Percentiles rank a stretch among this genome's conserved stretches.
These are phyloP conservation scores for Rachycentron canadum DNA, from an alignment of 2,797 vertebrate genomes.

Conservation along the genomic window DNA sequence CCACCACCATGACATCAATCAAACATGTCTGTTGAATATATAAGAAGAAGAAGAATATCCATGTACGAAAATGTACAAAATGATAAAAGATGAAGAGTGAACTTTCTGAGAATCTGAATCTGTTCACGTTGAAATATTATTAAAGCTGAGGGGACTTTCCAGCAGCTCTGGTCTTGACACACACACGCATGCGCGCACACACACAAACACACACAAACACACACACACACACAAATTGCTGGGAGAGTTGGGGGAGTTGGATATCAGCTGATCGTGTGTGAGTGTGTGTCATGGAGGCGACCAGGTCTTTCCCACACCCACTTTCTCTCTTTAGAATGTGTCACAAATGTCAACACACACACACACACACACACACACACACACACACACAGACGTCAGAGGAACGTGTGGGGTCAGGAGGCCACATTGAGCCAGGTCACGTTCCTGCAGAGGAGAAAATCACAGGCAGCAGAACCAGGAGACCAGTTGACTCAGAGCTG, in stretches of 20 bases:
- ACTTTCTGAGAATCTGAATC: conserved; percentile 18
- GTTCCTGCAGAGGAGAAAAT: conserved; percentile 34
- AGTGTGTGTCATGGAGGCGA: conserved; percentile 38
- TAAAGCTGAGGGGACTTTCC: conserved; percentile 62
- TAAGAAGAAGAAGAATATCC: no score
- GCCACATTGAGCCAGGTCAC: conserved; percentile 35
- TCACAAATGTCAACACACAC: conserved; percentile 57
- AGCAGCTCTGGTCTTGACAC: conserved; percentile 21
- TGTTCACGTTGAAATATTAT: conserved; percentile 28
- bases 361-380: conserved; percentile 31
- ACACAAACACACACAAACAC: conserved; percentile 30
- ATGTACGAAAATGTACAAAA: not conserved
- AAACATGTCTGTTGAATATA: no score
- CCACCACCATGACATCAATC: no score
- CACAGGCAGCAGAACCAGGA: conserved; percentile 2
- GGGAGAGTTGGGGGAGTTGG: conserved; percentile 73
- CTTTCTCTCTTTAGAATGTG: conserved; percentile 66
- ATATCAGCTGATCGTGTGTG: conserved; percentile 66
- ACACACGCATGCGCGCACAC: conserved; percentile 31
- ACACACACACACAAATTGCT: conserved; percentile 32
- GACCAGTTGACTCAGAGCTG: not conserved
- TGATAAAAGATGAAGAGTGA: not conserved
- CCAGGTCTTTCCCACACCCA: conserved; percentile 74
- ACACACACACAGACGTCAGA: conserved; percentile 24
- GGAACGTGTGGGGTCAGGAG: conserved; percentile 55